A percentile compares a stretch with the other conserved stretches of the same genome.
phyloP scores from a whole-genome alignment of 1,140 invertebrate species.

The Caerostris darwini region DNA sequence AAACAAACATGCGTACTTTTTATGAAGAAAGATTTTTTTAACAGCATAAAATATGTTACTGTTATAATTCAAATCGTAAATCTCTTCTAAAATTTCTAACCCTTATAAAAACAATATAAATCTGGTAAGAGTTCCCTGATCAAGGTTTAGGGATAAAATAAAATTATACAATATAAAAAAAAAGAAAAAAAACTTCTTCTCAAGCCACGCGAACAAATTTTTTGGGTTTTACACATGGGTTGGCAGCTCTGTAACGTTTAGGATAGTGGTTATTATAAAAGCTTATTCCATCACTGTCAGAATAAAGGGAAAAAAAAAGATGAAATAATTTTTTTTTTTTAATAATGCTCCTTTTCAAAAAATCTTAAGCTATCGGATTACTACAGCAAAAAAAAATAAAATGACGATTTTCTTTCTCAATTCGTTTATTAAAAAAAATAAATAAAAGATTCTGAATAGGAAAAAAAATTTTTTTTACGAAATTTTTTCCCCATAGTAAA shows the following conservation, averaged over 20 bases:
- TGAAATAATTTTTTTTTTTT: constrained; percentile 58
- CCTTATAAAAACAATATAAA: not conserved
- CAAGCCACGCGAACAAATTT: constrained; percentile 36
- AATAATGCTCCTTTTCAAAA: constrained; percentile 53
- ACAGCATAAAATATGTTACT: not conserved
- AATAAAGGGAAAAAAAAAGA: constrained; percentile 22
- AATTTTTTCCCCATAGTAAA: constrained; percentile 1
- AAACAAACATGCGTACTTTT: too few species aligned
- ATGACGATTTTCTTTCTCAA: constrained; percentile 23
- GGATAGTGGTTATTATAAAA: constrained; percentile 59
- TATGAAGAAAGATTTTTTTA: not conserved
- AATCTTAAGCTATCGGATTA: constrained; percentile 43
- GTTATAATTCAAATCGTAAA: not conserved
- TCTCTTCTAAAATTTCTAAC: not conserved
- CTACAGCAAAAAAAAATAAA: not conserved
- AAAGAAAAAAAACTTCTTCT: not conserved
- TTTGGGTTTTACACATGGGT: constrained; percentile 45
- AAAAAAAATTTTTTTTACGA: not conserved
- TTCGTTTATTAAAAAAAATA: constrained; percentile 46
- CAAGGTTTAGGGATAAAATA: not conserved
- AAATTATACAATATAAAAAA: not conserved
- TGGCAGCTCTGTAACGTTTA: constrained; percentile 57
- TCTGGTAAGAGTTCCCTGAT: not conserved
- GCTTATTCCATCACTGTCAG: constrained; percentile 71
- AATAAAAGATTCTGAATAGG: not conserved